phyloP scores from a whole-genome alignment of 2,888 invertebrate genomes.

The Synanthedon formicaeformis region DNA sequence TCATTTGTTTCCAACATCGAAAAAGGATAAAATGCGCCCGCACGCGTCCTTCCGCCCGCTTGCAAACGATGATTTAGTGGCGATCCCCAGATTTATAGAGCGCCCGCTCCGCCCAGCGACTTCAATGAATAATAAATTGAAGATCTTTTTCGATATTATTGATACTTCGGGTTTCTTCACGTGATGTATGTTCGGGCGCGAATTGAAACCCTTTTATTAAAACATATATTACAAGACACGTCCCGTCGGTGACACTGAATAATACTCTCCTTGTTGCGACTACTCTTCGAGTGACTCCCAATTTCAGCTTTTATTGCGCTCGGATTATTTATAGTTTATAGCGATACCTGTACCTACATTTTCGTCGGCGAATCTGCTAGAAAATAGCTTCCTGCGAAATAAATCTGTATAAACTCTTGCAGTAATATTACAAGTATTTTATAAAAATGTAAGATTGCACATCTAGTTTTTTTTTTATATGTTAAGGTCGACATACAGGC shows the following conservation, averaged over 20 bases:
- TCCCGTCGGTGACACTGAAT: conserved; percentile 63
- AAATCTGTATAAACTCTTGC: too few relatives aligned
- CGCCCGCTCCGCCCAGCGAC: conserved; percentile 44
- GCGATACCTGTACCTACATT: too few relatives aligned
- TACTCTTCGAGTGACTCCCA: conserved; percentile 42
- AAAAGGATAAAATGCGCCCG: conserved; percentile 40
- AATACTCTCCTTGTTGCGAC: conserved; percentile 63
- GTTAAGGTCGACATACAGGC: too few relatives aligned
- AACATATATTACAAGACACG: conserved; percentile 66
- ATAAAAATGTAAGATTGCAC: too few relatives aligned
- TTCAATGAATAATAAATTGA: conserved; percentile 66
- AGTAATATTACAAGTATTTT: too few relatives aligned
- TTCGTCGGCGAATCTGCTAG: too few relatives aligned
- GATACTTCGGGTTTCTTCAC: conserved; percentile 54
- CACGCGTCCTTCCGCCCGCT: conserved; percentile 34
- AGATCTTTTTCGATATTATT: conserved; percentile 62
- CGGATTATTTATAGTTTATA: conserved; percentile 41
- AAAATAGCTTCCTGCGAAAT: too few relatives aligned
- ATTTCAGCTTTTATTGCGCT: conserved; percentile 59
- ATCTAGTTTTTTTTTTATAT: too few relatives aligned
- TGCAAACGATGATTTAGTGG: conserved; percentile 61
- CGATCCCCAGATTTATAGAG: conserved; percentile 57
- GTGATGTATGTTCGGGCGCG: conserved; percentile 60
- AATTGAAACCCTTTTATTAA: conserved; percentile 69
- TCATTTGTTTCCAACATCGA: conserved; percentile 33